These are phyloP conservation scores for Eunapius fragilis DNA, from an alignment of 37 sponge, comb jelly and placozoan species.

Conservation along the genomic window DNA sequence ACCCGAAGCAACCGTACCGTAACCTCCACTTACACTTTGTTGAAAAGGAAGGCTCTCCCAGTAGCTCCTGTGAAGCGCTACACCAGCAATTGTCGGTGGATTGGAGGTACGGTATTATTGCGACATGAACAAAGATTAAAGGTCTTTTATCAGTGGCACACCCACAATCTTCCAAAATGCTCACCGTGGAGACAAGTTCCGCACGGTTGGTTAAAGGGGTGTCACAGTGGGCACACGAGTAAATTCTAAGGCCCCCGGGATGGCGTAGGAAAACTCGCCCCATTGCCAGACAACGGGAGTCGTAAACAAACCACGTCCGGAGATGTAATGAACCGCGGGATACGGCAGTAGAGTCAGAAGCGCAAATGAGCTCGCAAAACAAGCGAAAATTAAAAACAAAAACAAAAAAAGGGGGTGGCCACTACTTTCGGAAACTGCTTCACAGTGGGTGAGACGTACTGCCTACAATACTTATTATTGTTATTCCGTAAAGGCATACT, in stretches of 20 bases:
- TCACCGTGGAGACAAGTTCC: conserved; percentile 93
- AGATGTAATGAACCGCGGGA: not conserved
- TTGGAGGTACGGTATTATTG: too few relatives aligned
- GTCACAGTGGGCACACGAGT: conserved; percentile 92
- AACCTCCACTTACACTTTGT: conserved; percentile 83
- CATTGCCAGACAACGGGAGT: conserved; percentile 53
- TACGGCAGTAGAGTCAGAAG: not conserved
- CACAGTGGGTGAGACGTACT: not conserved
- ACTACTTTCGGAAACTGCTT: not conserved
- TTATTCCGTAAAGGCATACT: not conserved
- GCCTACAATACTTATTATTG: not conserved
- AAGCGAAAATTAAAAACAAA: not conserved
- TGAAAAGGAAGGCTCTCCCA: conserved; percentile 97
- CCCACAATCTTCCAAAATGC: conserved; percentile 12
- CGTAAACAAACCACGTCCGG: not conserved
- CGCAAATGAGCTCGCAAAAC: not conserved
- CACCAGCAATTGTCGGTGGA: not conserved
- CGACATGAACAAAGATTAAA: too few relatives aligned
- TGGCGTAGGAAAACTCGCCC: conserved; percentile 94
- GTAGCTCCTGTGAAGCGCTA: conserved; percentile 98
- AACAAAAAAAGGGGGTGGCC: too few relatives aligned
- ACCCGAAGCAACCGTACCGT: too few relatives aligned
- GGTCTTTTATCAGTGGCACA: not conserved
- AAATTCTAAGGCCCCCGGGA: conserved; percentile 90
- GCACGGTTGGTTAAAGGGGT: conserved; percentile 91